Evolutionary conservation across 2,113 vertebrate genomes (phyloP).

Genomic region (Rafetus swinhoei): DNA sequence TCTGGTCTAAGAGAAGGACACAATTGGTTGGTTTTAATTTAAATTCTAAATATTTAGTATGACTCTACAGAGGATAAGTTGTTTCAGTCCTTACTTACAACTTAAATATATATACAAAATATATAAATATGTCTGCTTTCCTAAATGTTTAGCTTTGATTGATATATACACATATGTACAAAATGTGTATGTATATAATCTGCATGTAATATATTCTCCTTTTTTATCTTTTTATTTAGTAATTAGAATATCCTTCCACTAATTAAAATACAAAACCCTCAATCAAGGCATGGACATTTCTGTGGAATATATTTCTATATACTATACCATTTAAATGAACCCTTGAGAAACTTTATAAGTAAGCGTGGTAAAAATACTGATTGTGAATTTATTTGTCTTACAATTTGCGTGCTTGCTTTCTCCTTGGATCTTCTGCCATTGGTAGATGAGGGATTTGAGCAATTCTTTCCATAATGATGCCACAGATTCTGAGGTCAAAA

Average conservation of each 20-base stretch:
- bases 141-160: constrained; percentile 8
- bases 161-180: neutral
- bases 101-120: constrained; percentile 52
- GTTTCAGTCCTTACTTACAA: constrained; percentile 54
- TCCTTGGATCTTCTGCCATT: constrained; percentile 61
- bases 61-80: constrained; percentile 58
- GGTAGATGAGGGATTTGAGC: constrained; percentile 63
- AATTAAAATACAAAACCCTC: constrained; percentile 11
- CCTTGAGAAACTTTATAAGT: constrained; percentile 61
- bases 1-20: constrained; percentile 28
- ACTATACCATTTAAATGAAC: constrained; percentile 59
- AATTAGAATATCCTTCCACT: constrained; percentile 44
- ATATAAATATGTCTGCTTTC: constrained; percentile 10
- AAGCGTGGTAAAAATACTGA: constrained; percentile 65
- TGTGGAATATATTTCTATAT: constrained; percentile 39
- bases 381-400: constrained; percentile 77
- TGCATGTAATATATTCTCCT: constrained; percentile 17
- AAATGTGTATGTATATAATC: neutral
- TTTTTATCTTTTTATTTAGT: constrained; percentile 13
- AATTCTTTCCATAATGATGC: constrained; percentile 63
- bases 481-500: constrained; percentile 70
- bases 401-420: constrained; percentile 71
- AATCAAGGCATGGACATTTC: constrained; percentile 31
- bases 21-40: constrained; percentile 69
- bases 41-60: constrained; percentile 50